These are phyloP conservation scores for Gnathonemus longibarbis DNA, from an alignment of 2,113 vertebrate genomes.

Conservation along the genomic window DNA sequence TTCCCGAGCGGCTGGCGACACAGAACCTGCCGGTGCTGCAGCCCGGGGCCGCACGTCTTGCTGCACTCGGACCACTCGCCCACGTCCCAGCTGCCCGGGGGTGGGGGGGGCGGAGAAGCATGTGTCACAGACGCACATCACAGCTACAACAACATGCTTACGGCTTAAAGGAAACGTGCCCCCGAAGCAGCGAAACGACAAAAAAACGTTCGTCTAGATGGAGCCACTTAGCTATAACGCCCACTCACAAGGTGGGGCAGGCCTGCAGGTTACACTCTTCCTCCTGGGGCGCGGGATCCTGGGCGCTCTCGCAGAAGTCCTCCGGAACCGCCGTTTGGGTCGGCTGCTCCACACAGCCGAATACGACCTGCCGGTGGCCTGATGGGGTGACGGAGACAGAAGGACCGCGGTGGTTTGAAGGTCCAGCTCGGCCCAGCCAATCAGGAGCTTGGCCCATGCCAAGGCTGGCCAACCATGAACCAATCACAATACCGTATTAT, in stretches of 20 bases:
- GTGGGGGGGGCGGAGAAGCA: background rate
- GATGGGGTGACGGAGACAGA: background rate
- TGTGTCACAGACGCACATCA: background rate
- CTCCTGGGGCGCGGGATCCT: conserved; percentile 65
- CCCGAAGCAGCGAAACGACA: background rate
- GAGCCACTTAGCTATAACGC: background rate
- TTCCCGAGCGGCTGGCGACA: conserved; percentile 71
- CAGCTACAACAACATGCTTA: background rate
- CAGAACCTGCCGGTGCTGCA: conserved; percentile 83
- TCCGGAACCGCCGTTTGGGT: conserved; percentile 65
- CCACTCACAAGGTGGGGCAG: conserved; percentile 85
- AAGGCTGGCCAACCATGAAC: background rate
- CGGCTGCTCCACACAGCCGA: conserved; percentile 71
- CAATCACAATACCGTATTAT: background rate
- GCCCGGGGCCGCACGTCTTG: conserved; percentile 79
- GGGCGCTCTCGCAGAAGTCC: conserved; percentile 70
- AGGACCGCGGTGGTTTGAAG: background rate
- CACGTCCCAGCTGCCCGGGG: conserved; percentile 75
- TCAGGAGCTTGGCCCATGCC: background rate
- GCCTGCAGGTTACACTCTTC: conserved; percentile 76
- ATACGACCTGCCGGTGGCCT: conserved; percentile 57
- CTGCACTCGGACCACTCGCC: conserved; percentile 96
- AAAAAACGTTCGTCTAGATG: background rate
- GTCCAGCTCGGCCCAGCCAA: background rate
- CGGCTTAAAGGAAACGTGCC: background rate